These are phyloP conservation scores for Patiria pectinifera DNA, from an alignment of 53 echinoderm and acorn worm genomes.

Conservation along the genomic window DNA sequence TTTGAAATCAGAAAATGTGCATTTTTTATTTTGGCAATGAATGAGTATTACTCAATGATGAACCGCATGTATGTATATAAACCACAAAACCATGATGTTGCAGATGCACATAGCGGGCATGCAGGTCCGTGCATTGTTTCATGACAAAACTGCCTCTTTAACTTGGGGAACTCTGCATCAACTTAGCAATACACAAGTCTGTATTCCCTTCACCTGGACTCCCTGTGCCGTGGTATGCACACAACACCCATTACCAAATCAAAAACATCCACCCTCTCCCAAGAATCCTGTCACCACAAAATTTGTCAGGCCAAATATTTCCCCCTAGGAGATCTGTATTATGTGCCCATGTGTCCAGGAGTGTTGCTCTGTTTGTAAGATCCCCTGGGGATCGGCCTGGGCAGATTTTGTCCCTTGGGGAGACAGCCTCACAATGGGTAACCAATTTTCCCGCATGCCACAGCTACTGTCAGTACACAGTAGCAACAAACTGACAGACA, in stretches of 20 bases:
- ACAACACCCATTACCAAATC: not conserved
- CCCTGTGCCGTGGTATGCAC: not conserved
- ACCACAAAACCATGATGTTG: too few species aligned
- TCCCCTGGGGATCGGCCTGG: constrained; percentile 35
- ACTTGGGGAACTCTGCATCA: too few species aligned
- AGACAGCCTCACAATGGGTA: constrained; percentile 17
- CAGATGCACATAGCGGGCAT: too few species aligned
- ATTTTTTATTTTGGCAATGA: too few species aligned
- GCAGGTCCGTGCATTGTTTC: too few species aligned
- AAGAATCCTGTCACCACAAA: constrained; percentile 18
- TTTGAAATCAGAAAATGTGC: too few species aligned
- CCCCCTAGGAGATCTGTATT: constrained; percentile 33
- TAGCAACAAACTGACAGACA: constrained; percentile 25
- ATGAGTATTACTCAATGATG: too few species aligned
- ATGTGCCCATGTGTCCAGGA: not conserved
- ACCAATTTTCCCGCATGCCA: constrained; percentile 28
- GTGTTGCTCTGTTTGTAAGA: constrained; percentile 22
- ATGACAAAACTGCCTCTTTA: not conserved
- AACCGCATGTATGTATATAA: too few species aligned
- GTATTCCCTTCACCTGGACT: not conserved
- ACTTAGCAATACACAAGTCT: not conserved
- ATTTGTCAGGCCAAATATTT: constrained; percentile 34
- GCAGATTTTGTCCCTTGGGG: constrained; percentile 24
- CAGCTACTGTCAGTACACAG: constrained; percentile 18
- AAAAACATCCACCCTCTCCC: constrained; percentile 10